A percentile compares a stretch with the other conserved stretches of the same genome.
These are phyloP conservation scores for Oncorhynchus tshawytscha DNA, from an alignment of 2,113 vertebrate genomes.

Conservation along the genomic window DNA sequence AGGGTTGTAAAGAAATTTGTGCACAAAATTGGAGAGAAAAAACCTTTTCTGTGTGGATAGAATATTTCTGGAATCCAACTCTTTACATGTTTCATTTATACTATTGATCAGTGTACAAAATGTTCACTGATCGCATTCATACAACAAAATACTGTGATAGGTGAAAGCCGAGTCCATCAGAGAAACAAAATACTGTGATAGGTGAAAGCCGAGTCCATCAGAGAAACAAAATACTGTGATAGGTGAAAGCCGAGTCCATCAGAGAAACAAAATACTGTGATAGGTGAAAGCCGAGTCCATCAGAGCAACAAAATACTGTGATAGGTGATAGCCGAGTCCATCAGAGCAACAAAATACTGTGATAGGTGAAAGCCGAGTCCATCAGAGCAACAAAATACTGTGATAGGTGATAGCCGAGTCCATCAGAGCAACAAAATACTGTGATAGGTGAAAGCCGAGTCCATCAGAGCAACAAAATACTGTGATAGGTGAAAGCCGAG, in stretches of 20 bases:
- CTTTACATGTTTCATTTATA: too few relatives aligned
- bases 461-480: too few relatives aligned
- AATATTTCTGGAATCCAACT: too few relatives aligned
- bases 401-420: not conserved
- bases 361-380: not conserved
- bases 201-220: not conserved
- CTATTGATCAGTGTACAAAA: too few relatives aligned
- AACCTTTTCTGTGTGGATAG: too few relatives aligned
- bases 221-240: not conserved
- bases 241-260: not conserved
- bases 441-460: not conserved
- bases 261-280: not conserved
- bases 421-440: not conserved
- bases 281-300: not conserved
- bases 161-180: not conserved
- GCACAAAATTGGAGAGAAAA: too few relatives aligned
- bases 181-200: not conserved
- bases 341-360: not conserved
- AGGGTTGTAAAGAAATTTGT: too few relatives aligned
- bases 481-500: too few relatives aligned
- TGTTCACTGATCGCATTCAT: too few relatives aligned
- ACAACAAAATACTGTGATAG: not conserved
- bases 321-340: not conserved
- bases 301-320: not conserved
- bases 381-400: not conserved